phyloP scores from a whole-genome alignment of 2,113 vertebrate genomes.

The Thamnaconus septentrionalis region DNA sequence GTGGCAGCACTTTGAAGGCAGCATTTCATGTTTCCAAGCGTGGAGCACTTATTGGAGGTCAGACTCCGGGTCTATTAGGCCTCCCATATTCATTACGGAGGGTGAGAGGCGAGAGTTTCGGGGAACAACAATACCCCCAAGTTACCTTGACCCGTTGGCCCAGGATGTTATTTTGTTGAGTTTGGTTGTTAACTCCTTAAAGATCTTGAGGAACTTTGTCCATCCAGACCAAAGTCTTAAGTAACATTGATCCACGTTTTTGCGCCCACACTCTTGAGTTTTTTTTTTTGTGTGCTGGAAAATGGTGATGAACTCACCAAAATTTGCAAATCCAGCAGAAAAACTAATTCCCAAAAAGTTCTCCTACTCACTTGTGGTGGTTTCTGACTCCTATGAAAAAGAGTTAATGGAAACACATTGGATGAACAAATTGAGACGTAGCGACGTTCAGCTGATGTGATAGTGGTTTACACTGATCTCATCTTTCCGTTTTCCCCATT shows the following conservation, averaged over 20 bases:
- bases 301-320: too few species aligned
- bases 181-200: conserved; percentile 51
- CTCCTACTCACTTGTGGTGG: conserved; percentile 1
- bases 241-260: too few species aligned
- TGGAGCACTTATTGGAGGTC: conserved; percentile 75
- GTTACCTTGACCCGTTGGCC: conserved; percentile 66
- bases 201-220: conserved; percentile 14
- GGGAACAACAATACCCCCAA: conserved; percentile 58
- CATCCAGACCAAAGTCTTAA: too few species aligned
- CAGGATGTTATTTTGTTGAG: conserved; percentile 71
- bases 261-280: too few species aligned
- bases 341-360: conserved; percentile 20
- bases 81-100: conserved; percentile 75
- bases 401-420: too few species aligned
- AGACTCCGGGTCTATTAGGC: conserved; percentile 71
- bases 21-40: conserved; percentile 71
- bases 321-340: too few species aligned
- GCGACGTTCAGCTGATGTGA: too few species aligned
- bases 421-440: too few species aligned
- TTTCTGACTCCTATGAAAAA: too few species aligned
- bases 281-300: too few species aligned
- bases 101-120: conserved; percentile 62
- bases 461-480: too few species aligned
- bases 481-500: too few species aligned
- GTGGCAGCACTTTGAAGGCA: conserved; percentile 69